Evolutionary conservation across 2,888 invertebrate genomes (phyloP).

Genomic region (Marasmarcha lunaedactyla): DNA sequence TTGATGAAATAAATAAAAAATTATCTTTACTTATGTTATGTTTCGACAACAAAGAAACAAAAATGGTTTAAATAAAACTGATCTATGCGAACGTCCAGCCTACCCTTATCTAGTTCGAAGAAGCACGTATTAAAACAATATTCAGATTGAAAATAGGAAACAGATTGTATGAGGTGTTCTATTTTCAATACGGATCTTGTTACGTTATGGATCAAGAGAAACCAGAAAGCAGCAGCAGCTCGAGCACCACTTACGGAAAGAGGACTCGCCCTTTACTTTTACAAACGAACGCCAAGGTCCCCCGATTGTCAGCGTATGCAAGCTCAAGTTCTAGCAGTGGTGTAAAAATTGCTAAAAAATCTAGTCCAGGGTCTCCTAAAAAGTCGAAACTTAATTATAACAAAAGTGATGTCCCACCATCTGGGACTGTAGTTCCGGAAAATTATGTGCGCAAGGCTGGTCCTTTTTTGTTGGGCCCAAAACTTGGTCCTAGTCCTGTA

Average conservation of each 20-base stretch:
- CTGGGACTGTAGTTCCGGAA: constrained; percentile 64
- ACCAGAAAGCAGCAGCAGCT: constrained; percentile 36
- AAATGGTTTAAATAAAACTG: too few relatives aligned
- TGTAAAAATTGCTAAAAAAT: constrained; percentile 40
- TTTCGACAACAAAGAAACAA: too few relatives aligned
- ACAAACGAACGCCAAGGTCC: constrained; percentile 50
- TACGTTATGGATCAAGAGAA: constrained; percentile 53
- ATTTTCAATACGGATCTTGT: not conserved
- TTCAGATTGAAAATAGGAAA: too few relatives aligned
- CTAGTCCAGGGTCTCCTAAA: constrained; percentile 28
- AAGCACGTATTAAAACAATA: too few relatives aligned
- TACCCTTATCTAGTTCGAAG: too few relatives aligned
- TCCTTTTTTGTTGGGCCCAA: constrained; percentile 76
- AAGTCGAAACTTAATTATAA: constrained; percentile 36
- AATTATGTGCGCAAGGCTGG: constrained; percentile 73
- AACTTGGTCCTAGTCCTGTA: constrained; percentile 79
- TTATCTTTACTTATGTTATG: too few relatives aligned
- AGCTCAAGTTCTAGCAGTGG: constrained; percentile 37
- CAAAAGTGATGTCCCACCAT: constrained; percentile 48
- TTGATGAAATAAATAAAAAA: too few relatives aligned
- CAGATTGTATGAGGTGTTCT: too few relatives aligned
- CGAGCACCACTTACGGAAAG: constrained; percentile 42
- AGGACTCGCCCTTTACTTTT: constrained; percentile 57
- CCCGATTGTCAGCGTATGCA: constrained; percentile 41
- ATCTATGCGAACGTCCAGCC: too few relatives aligned